Evolutionary conservation across 1,140 invertebrate genomes (phyloP), one percentile per base, ranked within the genome.

Genomic region (Caerostris extrusa): DNA sequence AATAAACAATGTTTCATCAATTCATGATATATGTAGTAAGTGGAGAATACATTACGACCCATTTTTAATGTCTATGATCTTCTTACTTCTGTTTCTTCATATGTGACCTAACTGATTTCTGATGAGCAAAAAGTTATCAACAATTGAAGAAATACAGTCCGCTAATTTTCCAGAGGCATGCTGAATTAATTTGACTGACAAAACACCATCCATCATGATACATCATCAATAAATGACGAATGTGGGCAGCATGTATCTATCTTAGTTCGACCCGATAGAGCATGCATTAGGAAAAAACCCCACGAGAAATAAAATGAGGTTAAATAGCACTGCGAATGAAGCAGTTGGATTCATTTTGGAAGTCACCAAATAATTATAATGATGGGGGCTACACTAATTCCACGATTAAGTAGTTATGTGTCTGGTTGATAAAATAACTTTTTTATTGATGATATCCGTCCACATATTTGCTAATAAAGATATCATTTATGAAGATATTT

Each of bases 171-270:
- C 12, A 53, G 19, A 77, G 71, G 53, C 71, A 77, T 34, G 7
- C 34, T 77, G 71, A 77, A 77, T 77, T 77, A 77, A 77, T 77
- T 77, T 77, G 69, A 77, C 69, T 77, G 69, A 77, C 50, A 34
- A 77, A 77, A 77, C 34, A 53, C 5, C 69, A 77, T 77, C 71
- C 34, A 77, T 77, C 71, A 77, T 77, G 34, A 77, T 77, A 12
- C 34, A 77, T 77, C 71, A 77, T 77, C 34, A 34, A 77, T 77
- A 77, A 77, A 12, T 77, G 71, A 77, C 53, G 71, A 77, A 50
- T 53, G 53, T 77, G 12, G 50, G 53, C 71, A 77, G 53, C 71
- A 12, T 77, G 12, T 77, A 77, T 53, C 34, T 77, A 77, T 77
- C 71, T 50, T 50, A 10, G 34, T 3, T 12, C 10, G 71, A 77